Conservation (phyloP, 2,797 vertebrate genomes). For the Hydrophis major region DNA sequence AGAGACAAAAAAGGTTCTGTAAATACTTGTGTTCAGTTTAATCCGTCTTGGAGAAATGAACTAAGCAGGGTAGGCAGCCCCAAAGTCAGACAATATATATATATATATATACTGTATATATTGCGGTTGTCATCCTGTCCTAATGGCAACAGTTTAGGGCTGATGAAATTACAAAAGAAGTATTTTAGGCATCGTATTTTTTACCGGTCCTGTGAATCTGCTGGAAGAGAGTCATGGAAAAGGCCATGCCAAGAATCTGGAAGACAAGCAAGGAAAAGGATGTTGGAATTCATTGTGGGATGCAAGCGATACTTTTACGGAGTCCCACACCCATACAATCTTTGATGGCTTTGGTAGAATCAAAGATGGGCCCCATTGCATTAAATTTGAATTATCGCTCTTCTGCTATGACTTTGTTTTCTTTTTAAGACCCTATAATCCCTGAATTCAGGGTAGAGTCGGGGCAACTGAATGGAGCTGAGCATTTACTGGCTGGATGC, state of each 20-base stretch:
- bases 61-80: conserved; percentile 40
- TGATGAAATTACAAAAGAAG: conserved; percentile 41
- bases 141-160: conserved; percentile 47
- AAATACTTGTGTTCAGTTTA: conserved; percentile 51
- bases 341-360: not conserved
- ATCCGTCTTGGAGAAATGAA: conserved; percentile 45
- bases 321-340: not conserved
- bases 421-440: not conserved
- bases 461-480: not conserved
- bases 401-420: not conserved
- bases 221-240: conserved; percentile 98
- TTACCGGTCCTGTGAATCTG: conserved; percentile 97
- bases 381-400: not conserved
- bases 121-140: conserved; percentile 37
- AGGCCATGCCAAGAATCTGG: conserved; percentile 97
- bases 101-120: not conserved
- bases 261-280: conserved; percentile 47
- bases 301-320: not conserved
- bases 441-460: not conserved
- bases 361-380: not conserved
- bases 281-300: not conserved
- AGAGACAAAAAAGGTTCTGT: conserved; percentile 59
- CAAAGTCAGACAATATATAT: conserved; percentile 40
- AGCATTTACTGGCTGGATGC: not conserved
- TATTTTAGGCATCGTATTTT: conserved; percentile 91